Evolutionary conservation across 2,113 vertebrate species (phyloP).

Genomic region (Sylvilagus bachmani): DNA sequence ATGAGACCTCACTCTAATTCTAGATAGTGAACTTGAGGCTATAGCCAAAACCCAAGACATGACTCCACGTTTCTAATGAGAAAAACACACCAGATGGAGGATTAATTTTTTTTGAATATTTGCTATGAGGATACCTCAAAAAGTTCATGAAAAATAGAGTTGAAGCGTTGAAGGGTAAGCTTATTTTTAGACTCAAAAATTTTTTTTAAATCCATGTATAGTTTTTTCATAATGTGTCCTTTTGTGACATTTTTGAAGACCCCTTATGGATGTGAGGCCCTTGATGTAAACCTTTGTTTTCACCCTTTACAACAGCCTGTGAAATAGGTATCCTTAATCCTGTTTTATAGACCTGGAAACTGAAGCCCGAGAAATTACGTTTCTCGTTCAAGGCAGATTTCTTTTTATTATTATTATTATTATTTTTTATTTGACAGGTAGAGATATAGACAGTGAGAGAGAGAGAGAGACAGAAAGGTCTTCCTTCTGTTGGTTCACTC

Average conservation of each 20-base stretch:
- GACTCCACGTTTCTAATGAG: not conserved
- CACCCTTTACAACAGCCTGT: not conserved
- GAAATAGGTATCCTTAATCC: not conserved
- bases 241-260: no score
- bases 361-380: not conserved
- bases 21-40: not conserved
- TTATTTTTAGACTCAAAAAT: no score
- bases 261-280: not conserved
- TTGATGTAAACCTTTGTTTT: not conserved
- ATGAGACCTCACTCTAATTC: slow-evolving; percentile 12
- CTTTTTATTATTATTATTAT: no score
- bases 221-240: no score
- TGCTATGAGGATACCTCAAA: not conserved
- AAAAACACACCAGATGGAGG: not conserved
- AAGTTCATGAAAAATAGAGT: no score
- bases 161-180: no score
- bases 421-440: no score
- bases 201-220: no score
- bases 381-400: not conserved
- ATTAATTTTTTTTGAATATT: slow-evolving; percentile 18
- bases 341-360: not conserved
- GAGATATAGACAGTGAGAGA: no score
- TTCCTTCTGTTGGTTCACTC: no score
- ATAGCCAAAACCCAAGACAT: not conserved
- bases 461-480: no score